Base-by-base conservation (phyloP, 2,888 invertebrate genomes). In the Ormyrus nitidulus region DNA sequence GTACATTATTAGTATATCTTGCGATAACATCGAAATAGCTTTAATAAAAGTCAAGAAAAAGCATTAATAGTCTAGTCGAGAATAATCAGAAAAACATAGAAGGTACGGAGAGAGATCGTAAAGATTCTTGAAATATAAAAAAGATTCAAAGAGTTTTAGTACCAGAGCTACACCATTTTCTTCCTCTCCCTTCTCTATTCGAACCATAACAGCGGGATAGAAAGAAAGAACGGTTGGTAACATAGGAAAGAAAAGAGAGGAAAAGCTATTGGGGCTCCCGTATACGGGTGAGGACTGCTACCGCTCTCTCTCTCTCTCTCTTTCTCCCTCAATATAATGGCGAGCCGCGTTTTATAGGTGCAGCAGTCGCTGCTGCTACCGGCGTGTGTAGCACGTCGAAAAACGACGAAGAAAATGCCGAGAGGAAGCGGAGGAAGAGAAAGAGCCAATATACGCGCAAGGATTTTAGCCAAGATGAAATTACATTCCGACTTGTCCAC, bases 401-500 rank as follows among this genome's bases (percentile, higher is more conserved):
- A 46, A 49, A 77, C 34, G 46, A 59, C n/a, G 70, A 19, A 51
- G 11, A 34, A 8, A n/a, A 49, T 46, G 46, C 8, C 9, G 44
- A n/a, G 62, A 46, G 10, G 34, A n/a, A 34, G 62, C 65, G 19
- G 65, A 74, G 56, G 75, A 80, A 65, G 75, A 62, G 48, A 59
- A 80, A 51, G 46, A 56, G 65, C 56, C 65, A 74, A 65, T 69
- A 69, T 61, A 54, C 13, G 61, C 51, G 77, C 71, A 48, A 71
- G 73, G 68, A 76, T 89, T 88, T 87, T 87, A 86, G 85, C 85
- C 84, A 84, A 87, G 87, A 85, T 87, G 85, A 89, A 89, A 90
- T 90, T 90, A 88, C 89, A 90, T 90, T 90, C 90, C 89, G 84
- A 82, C 84, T 82, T 85, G 84, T 85, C 83, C 83, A 81, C 73